phyloP scores from a whole-genome alignment of 2,113 vertebrate genomes.

The Carlito syrichta region DNA sequence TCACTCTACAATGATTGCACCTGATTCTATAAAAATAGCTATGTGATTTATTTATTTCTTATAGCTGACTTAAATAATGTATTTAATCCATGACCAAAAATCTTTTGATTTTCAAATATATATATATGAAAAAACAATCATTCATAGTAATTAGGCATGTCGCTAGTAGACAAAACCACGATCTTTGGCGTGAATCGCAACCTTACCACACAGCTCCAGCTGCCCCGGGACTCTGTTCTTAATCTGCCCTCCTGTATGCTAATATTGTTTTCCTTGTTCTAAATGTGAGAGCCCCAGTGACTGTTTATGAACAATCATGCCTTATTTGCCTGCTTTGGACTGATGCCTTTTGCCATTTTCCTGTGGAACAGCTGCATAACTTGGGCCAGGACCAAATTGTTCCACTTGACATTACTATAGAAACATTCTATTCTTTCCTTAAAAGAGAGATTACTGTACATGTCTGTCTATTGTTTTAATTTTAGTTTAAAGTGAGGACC shows the following conservation, averaged over 20 bases:
- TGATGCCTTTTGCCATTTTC: slow-evolving; percentile 56
- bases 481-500: slow-evolving; percentile 66
- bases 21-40: background rate
- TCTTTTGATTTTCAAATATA: background rate
- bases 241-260: slow-evolving; percentile 27
- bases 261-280: slow-evolving; percentile 59
- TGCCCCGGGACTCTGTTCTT: background rate
- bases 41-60: background rate
- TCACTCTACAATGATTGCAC: background rate
- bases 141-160: background rate
- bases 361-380: slow-evolving; percentile 65
- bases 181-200: slow-evolving; percentile 9
- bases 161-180: background rate
- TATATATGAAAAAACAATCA: background rate
- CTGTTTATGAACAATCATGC: slow-evolving; percentile 62
- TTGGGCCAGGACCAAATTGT: slow-evolving; percentile 55
- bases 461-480: slow-evolving; percentile 74
- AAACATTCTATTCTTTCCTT: slow-evolving; percentile 59
- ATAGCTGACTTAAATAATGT: background rate
- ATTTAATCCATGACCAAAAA: background rate
- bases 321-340: slow-evolving; percentile 20
- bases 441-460: slow-evolving; percentile 53
- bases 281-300: slow-evolving; percentile 49
- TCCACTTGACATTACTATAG: slow-evolving; percentile 45
- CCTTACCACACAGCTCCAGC: background rate